A percentile compares a stretch with the other conserved stretches of the same genome.
These are phyloP conservation scores for Darevskia mixta DNA, from an alignment of 2,797 vertebrate genomes.

Conservation along the genomic window DNA sequence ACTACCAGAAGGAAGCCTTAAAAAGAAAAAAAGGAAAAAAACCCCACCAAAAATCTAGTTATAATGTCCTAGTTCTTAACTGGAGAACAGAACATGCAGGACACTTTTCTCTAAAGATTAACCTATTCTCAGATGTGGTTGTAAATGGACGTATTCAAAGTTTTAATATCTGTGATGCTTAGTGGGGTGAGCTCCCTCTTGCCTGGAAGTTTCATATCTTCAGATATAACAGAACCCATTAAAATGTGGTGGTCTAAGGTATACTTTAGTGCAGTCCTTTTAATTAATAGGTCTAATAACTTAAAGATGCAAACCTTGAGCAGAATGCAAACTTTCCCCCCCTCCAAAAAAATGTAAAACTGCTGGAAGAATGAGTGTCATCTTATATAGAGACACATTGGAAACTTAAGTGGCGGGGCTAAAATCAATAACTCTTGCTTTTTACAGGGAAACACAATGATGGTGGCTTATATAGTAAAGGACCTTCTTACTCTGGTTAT, in stretches of 20 bases:
- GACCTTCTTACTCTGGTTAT: slow-evolving; percentile 91
- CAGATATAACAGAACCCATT: not conserved
- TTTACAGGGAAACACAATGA: slow-evolving; percentile 89
- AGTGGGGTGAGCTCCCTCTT: not conserved
- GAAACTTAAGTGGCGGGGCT: not conserved
- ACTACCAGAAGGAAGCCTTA: slow-evolving; percentile 39
- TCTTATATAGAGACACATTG: slow-evolving; percentile 18
- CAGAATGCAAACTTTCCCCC: not conserved
- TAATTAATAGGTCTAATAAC: not conserved
- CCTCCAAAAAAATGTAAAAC: not conserved
- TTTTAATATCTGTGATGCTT: not conserved
- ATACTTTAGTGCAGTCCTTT: not conserved
- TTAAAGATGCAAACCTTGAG: slow-evolving; percentile 14
- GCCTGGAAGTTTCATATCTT: not conserved
- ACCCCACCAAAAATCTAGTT: not conserved
- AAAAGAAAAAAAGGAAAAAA: not conserved
- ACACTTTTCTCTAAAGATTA: slow-evolving; percentile 24
- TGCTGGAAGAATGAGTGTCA: slow-evolving; percentile 1
- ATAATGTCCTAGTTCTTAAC: slow-evolving; percentile 30
- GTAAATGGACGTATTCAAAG: slow-evolving; percentile 45
- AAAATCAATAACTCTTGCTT: slow-evolving; percentile 71
- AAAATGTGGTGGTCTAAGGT: not conserved
- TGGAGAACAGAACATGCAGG: slow-evolving; percentile 9
- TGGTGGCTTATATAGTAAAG: slow-evolving; percentile 92
- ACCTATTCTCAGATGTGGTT: not conserved